Evolutionary conservation across 1,140 invertebrate genomes (phyloP).

Genomic region (Pachypeltis micranthus): DNA sequence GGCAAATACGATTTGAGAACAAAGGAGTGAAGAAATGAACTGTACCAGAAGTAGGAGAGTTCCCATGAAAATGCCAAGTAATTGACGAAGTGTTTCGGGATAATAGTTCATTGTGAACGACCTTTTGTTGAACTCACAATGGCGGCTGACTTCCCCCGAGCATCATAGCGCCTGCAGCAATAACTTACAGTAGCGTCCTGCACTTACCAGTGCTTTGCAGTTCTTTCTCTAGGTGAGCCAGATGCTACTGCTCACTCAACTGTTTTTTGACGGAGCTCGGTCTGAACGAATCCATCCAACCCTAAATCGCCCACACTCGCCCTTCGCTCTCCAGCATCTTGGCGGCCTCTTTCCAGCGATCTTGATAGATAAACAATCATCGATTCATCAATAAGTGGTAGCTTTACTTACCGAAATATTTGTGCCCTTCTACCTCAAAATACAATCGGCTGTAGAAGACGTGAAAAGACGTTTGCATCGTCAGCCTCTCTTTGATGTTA

Average conservation of each 20-base stretch:
- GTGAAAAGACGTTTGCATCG: not conserved
- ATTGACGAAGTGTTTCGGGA: too few species aligned
- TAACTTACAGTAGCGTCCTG: too few species aligned
- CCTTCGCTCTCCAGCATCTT: not conserved
- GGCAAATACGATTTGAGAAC: too few species aligned
- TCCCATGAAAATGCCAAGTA: too few species aligned
- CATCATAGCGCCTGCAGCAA: too few species aligned
- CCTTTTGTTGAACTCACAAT: too few species aligned
- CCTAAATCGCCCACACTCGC: not conserved
- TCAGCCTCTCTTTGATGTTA: conserved; percentile 1
- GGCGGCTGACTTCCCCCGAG: too few species aligned
- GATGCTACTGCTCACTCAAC: not conserved
- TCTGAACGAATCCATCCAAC: not conserved
- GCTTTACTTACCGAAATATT: not conserved
- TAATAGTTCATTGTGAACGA: too few species aligned
- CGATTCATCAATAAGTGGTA: not conserved
- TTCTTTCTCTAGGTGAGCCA: not conserved
- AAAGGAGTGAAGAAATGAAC: too few species aligned
- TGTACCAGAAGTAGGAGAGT: too few species aligned
- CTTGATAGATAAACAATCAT: not conserved
- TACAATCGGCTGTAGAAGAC: not conserved
- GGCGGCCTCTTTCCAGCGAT: not conserved
- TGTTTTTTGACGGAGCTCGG: not conserved
- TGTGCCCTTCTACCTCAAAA: not conserved
- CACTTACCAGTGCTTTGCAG: too few species aligned